Evolutionary conservation across 2,888 invertebrate genomes (phyloP).

Genomic region (Mesochorus sp.): DNA sequence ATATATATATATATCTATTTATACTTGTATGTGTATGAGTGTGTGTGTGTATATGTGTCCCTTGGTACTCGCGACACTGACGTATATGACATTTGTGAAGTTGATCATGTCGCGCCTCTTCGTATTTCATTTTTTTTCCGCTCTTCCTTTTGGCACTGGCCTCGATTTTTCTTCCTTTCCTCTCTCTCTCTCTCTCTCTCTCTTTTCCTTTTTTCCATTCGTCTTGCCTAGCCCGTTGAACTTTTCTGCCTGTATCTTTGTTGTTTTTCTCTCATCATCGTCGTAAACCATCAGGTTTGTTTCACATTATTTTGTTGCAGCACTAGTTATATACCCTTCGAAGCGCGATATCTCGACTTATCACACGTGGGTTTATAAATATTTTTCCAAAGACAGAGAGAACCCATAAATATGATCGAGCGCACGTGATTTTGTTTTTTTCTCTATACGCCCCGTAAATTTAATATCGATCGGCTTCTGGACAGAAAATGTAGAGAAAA

Average conservation of each 20-base stretch:
- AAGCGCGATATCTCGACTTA: conserved; percentile 9
- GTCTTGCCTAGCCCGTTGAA: conserved; percentile 23
- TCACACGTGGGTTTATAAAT: not conserved
- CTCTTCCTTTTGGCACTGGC: conserved; percentile 15
- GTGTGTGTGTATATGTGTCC: too few species aligned
- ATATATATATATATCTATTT: too few species aligned
- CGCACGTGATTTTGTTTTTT: conserved; percentile 28
- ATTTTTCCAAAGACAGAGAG: conserved; percentile 10
- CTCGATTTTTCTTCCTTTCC: conserved; percentile 4
- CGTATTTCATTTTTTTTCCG: conserved; percentile 18
- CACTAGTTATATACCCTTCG: conserved; percentile 14
- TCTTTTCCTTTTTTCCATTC: conserved; percentile 2
- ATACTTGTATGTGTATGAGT: too few species aligned
- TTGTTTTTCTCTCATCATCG: not conserved
- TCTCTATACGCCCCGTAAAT: conserved; percentile 42
- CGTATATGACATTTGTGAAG: conserved; percentile 81
- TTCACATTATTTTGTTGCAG: conserved; percentile 42
- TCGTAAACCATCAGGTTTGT: conserved; percentile 34
- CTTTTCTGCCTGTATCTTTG: not conserved
- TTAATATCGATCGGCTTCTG: conserved; percentile 24
- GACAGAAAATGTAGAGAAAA: conserved; percentile 43
- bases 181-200: not conserved
- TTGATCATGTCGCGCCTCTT: conserved; percentile 63
- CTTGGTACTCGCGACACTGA: conserved; percentile 72
- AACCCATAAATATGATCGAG: conserved; percentile 20